A percentile compares a stretch with the other conserved stretches of the same genome.
Evolutionary conservation across 2,797 vertebrate genomes (phyloP).

Genomic region (Propithecus deckenii): DNA sequence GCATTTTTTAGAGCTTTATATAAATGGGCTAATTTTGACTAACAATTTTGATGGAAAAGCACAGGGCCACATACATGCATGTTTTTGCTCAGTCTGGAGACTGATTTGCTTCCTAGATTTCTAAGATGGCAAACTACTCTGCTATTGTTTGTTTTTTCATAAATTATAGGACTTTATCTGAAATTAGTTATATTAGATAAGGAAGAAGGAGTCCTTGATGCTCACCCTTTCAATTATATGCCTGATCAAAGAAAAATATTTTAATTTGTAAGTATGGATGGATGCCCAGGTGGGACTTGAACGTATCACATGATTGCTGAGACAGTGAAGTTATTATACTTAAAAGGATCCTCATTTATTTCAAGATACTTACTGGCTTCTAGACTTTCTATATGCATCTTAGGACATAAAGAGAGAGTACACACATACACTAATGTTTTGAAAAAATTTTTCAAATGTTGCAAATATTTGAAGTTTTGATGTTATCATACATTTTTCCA

Average conservation of each 20-base stretch:
- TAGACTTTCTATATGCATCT: conserved; percentile 57
- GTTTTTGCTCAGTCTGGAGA: conserved; percentile 79
- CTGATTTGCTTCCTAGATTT: conserved; percentile 84
- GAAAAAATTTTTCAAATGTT: conserved; percentile 75
- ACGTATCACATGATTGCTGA: conserved; percentile 64
- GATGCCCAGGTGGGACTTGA: conserved; percentile 75
- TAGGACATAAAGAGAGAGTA: not conserved
- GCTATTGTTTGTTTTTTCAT: conserved; percentile 83
- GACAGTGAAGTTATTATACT: conserved; percentile 51
- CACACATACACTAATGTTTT: not conserved
- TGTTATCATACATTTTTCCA: conserved; percentile 63
- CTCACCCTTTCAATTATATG: conserved; percentile 64
- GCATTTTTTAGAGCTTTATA: not conserved
- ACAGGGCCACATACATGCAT: conserved; percentile 86
- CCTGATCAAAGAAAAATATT: conserved; percentile 75
- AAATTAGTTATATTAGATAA: conserved; percentile 64
- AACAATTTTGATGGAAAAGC: conserved; percentile 87
- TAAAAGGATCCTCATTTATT: conserved; percentile 73
- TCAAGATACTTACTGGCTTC: conserved; percentile 27
- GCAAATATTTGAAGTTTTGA: conserved; percentile 49
- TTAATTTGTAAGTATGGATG: conserved; percentile 75
- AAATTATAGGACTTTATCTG: conserved; percentile 85
- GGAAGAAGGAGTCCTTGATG: conserved; percentile 70
- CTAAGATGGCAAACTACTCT: conserved; percentile 74
- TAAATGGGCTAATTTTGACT: conserved; percentile 80